These are phyloP conservation scores for Addax nasomaculatus DNA, from an alignment of 2,113 vertebrate genomes.

Conservation along the genomic window DNA sequence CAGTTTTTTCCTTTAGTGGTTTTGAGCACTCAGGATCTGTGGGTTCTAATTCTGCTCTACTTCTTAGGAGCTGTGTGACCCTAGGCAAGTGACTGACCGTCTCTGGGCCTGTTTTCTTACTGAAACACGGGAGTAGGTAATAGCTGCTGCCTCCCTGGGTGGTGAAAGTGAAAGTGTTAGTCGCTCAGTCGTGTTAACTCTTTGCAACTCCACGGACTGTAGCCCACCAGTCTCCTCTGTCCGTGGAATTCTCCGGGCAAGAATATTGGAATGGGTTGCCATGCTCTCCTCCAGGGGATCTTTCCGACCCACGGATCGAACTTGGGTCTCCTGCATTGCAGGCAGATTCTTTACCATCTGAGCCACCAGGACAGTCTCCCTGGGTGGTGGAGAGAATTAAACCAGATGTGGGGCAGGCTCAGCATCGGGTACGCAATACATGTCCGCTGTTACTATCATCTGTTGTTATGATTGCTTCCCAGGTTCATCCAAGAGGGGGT, in stretches of 20 bases:
- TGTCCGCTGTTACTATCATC: not conserved
- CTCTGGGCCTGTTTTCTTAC: not conserved
- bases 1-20: not conserved
- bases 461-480: not conserved
- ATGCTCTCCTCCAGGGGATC: not conserved
- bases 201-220: not conserved
- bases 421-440: fast-evolving
- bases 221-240: not conserved
- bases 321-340: not conserved
- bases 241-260: not conserved
- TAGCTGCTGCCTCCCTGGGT: not conserved
- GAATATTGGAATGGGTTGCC: not conserved
- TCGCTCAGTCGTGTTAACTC: not conserved
- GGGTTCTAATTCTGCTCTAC: not conserved
- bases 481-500: too few species aligned
- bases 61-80: not conserved
- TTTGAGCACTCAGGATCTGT: not conserved
- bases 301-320: not conserved
- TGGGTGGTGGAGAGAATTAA: not conserved
- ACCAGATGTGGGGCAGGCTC: not conserved
- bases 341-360: not conserved
- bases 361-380: not conserved
- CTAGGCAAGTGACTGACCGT: not conserved
- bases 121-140: not conserved
- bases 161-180: not conserved